Conservation (phyloP, 2,888 invertebrate genomes). For the Pristionchus exspectatus region DNA sequence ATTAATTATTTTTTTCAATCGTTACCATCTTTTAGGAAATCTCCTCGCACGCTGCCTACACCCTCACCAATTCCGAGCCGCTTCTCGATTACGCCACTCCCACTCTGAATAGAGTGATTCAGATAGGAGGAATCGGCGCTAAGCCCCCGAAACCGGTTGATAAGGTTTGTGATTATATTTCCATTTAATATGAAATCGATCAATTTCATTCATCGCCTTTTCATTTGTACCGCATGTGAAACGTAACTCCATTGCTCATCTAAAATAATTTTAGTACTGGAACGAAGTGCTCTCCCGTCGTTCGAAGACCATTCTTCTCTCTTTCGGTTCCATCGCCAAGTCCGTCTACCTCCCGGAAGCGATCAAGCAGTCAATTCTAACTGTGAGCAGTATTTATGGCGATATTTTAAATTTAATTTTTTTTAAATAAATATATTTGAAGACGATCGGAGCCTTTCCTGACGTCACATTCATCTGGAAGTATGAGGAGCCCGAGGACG, state of each 20-base stretch:
- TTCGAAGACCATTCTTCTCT: neutral
- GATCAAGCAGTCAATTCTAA: neutral
- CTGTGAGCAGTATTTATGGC: neutral
- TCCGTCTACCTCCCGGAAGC: neutral
- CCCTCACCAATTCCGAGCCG: neutral
- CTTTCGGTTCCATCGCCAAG: constrained; percentile 31
- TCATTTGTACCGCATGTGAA: neutral
- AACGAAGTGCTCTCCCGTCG: neutral
- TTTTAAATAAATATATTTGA: neutral
- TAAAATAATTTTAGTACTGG: constrained; percentile 20
- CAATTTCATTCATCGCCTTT: neutral
- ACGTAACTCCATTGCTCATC: neutral
- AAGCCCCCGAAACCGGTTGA: constrained; percentile 20
- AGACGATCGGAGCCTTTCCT: constrained; percentile 5
- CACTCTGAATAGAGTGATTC: constrained; percentile 4
- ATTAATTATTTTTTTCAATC: too few species aligned
- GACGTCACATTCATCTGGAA: constrained; percentile 44
- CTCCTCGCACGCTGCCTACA: neutral
- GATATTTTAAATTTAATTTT: too few species aligned
- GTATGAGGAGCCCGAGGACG: neutral
- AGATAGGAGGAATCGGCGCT: constrained; percentile 24
- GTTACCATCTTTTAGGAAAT: too few species aligned
- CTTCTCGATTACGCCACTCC: constrained; percentile 23
- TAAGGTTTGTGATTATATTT: neutral
- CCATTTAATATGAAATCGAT: neutral